Evolutionary conservation across 2,113 vertebrate species (phyloP).

Genomic region (Muntiacus muntjak): DNA sequence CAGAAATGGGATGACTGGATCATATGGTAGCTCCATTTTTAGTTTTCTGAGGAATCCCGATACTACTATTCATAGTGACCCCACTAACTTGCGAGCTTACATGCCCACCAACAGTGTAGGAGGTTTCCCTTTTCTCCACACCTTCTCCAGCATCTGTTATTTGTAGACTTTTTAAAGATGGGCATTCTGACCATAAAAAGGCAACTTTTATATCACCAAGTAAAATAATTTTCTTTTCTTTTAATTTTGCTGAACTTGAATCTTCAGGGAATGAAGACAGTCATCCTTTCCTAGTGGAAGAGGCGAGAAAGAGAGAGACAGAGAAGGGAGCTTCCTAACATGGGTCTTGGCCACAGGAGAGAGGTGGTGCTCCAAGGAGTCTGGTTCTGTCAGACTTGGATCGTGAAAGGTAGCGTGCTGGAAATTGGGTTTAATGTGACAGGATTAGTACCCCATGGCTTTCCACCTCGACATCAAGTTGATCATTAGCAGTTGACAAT

Average conservation of each 20-base stretch:
- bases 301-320: background rate
- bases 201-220: background rate
- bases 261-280: background rate
- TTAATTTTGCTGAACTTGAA: background rate
- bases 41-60: background rate
- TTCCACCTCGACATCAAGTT: background rate
- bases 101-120: background rate
- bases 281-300: background rate
- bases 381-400: background rate
- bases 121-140: background rate
- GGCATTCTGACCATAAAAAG: background rate
- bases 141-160: background rate
- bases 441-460: background rate
- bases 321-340: background rate
- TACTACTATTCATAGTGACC: background rate
- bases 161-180: background rate
- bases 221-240: background rate
- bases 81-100: background rate
- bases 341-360: background rate
- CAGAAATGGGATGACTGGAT: background rate
- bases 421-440: background rate
- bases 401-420: background rate
- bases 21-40: background rate
- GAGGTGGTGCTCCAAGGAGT: background rate
- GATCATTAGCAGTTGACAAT: background rate